These are phyloP conservation scores for Ophioninae sp. DNA, from an alignment of 2,888 invertebrate species.

Conservation along the genomic window DNA sequence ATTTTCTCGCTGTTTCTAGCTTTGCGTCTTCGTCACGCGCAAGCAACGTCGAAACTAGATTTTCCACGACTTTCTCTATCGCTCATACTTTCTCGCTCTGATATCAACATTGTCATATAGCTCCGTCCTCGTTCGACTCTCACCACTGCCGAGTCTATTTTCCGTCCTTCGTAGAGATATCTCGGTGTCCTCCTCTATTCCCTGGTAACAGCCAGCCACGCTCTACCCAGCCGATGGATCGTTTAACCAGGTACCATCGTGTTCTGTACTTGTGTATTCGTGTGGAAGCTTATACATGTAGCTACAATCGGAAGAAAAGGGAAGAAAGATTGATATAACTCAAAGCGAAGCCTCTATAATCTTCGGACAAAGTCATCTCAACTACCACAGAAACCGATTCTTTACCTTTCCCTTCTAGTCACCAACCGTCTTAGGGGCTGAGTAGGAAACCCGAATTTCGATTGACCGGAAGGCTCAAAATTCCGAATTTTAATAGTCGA, in stretches of 20 bases:
- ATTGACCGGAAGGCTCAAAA: too few species aligned
- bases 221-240: conserved; percentile 58
- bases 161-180: conserved; percentile 46
- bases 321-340: conserved; percentile 2
- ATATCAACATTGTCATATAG: background rate
- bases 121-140: conserved; percentile 39
- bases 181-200: conserved; percentile 55
- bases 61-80: conserved; percentile 31
- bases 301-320: background rate
- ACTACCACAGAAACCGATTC: background rate
- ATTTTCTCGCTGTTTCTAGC: conserved; percentile 24
- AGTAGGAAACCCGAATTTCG: background rate
- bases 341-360: conserved; percentile 11
- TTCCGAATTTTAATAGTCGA: too few species aligned
- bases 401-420: background rate
- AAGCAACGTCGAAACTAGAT: conserved; percentile 19
- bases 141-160: conserved; percentile 15
- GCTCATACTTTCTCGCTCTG: conserved; percentile 15
- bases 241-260: conserved; percentile 32
- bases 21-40: background rate
- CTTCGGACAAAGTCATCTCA: conserved; percentile 4
- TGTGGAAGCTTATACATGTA: background rate
- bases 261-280: background rate
- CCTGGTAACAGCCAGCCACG: conserved; percentile 59
- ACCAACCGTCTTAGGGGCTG: too few species aligned